Base-by-base conservation (phyloP, 2,888 invertebrate genomes). In the Leucoptera coffeella region DNA sequence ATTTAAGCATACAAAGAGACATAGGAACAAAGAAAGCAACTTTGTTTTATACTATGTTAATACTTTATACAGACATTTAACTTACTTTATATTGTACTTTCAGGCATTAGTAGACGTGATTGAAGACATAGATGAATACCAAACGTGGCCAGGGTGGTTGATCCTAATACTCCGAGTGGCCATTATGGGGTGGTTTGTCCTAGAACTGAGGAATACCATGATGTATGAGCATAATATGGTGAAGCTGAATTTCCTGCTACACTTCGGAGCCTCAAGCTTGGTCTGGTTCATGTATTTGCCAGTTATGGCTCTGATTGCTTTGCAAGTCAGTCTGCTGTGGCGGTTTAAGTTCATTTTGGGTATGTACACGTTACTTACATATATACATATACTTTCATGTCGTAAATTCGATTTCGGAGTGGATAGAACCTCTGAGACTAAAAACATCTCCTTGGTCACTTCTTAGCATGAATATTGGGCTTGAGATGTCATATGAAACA, bases 251-350 rank as follows among this genome's bases (percentile, higher is more conserved):
- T 97, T 97, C 58, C 77, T 96, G 29, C 77, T 95, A 26, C 96
- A 97, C 54, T 92, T 96, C 56, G 97, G 95, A 28, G 96, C 96
- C 9, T 95, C 95, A 10, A 93, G 94, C 47, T 75, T 97, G 20
- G 96, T 97, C 8, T 97, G 97, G 97, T 95, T 97, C 50, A 91
- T 95, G 39, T 96, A 97, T 58, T 74, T 96, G 45, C 95, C 96
- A 8, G 85, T 95, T 32, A 83, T 96, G 36, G 95, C 94, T 29
- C 77, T 96, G 28, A 86, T 97, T 38, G 91, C 93, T 8, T 73
- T 93, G 28, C 90, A 93, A 65, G 86, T 97, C 28, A 92, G 92
- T 33, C 85, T 94, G 23, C 71, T 97, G 42, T 97, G 95, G 94
- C 80, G 95, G 61, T 91, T 88, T 58, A 96, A 96, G 65, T 78